Evolutionary conservation across 2,888 invertebrate genomes (phyloP).

Genomic region (Onchidella celtica): DNA sequence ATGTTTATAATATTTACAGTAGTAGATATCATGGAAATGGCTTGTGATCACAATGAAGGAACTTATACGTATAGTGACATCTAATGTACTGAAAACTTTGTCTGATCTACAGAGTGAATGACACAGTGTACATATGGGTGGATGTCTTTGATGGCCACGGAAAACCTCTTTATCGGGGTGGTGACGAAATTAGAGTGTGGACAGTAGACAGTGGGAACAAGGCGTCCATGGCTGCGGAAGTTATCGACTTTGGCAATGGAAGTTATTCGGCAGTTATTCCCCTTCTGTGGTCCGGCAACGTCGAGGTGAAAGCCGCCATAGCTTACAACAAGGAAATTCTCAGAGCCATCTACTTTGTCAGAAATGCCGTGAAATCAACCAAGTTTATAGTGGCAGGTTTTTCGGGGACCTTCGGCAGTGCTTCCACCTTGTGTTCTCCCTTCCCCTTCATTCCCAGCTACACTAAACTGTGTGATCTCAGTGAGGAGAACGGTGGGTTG

Average conservation of each 20-base stretch:
- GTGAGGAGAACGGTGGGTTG: constrained; percentile 8
- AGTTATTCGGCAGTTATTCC: constrained; percentile 38
- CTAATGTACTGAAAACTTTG: too few species aligned
- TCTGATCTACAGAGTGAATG: background rate
- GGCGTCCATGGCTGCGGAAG: constrained; percentile 15
- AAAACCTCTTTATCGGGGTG: constrained; percentile 13
- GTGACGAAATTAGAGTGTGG: constrained; percentile 43
- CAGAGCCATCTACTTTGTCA: background rate
- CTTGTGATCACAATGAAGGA: too few species aligned
- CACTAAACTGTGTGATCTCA: background rate
- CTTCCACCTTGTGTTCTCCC: constrained; percentile 8
- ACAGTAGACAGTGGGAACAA: background rate
- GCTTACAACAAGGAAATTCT: constrained; percentile 9
- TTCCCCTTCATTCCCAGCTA: constrained; percentile 15
- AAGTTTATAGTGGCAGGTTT: constrained; percentile 19
- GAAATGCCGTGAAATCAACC: background rate
- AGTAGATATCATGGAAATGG: too few species aligned
- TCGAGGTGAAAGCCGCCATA: background rate
- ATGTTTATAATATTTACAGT: too few species aligned
- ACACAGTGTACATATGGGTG: background rate
- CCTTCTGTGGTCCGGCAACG: constrained; percentile 27
- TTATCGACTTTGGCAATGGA: constrained; percentile 47
- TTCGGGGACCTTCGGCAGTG: background rate
- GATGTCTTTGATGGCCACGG: constrained; percentile 23
- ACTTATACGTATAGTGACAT: too few species aligned